phyloP scores from a whole-genome alignment of 1,140 invertebrate species.

The Oedothorax gibbosus region DNA sequence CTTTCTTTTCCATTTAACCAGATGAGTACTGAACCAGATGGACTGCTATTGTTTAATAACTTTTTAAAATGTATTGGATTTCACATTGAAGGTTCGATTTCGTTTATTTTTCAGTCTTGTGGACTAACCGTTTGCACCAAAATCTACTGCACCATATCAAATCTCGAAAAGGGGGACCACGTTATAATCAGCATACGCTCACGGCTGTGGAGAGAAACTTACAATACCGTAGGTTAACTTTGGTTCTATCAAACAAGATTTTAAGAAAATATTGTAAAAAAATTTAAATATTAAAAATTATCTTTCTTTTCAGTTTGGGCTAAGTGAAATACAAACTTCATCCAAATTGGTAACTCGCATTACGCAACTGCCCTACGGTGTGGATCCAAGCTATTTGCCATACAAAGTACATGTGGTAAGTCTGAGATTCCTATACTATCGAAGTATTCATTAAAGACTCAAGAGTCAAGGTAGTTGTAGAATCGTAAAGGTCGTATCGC shows the following conservation, averaged over 20 bases:
- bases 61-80: no score
- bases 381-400: constrained; percentile 73
- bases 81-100: not conserved
- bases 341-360: constrained; percentile 81
- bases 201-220: constrained; percentile 81
- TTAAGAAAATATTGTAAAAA: no score
- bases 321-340: constrained; percentile 75
- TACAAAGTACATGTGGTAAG: constrained; percentile 68
- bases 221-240: constrained; percentile 70
- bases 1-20: no score
- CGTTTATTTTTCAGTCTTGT: constrained; percentile 70
- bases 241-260: no score
- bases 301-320: constrained; percentile 69
- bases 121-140: constrained; percentile 80
- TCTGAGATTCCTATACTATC: not conserved
- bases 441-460: not conserved
- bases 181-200: constrained; percentile 82
- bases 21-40: no score
- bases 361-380: constrained; percentile 80
- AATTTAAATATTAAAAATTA: not conserved
- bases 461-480: no score
- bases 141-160: constrained; percentile 79
- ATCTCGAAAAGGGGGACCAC: constrained; percentile 77
- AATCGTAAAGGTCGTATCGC: no score
- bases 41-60: no score